phyloP scores from a whole-genome alignment of 1,140 invertebrate genomes.

The Drosophila pseudoananassae region DNA sequence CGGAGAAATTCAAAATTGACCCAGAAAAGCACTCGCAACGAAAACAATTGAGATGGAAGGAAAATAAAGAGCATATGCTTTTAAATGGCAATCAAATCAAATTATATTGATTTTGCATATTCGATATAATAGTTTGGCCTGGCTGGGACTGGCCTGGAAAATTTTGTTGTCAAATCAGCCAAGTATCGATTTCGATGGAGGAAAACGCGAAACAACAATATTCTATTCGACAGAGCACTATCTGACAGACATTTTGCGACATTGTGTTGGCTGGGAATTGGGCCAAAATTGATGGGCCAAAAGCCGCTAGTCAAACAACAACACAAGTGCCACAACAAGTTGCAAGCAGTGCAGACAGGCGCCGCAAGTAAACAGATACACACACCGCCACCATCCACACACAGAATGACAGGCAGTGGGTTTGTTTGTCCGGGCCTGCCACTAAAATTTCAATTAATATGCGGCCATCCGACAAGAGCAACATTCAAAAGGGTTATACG shows the following conservation, averaged over 20 bases:
- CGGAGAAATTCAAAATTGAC: background rate
- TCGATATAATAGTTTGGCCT: too few species aligned
- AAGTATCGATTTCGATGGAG: conserved; percentile 21
- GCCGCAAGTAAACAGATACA: conserved; percentile 1
- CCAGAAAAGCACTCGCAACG: background rate
- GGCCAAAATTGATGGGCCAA: conserved; percentile 3
- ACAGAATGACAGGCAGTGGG: background rate
- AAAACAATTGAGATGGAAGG: background rate
- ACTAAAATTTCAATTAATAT: conserved; percentile 68
- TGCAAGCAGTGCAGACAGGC: conserved; percentile 8
- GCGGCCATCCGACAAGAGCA: conserved; percentile 13
- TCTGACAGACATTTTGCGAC: conserved; percentile 6
- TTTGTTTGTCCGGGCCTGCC: conserved; percentile 34
- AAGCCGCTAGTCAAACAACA: conserved; percentile 26
- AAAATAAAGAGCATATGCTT: background rate
- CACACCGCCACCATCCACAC: background rate
- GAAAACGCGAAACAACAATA: conserved; percentile 12
- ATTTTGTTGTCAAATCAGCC: background rate
- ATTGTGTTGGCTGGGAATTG: background rate
- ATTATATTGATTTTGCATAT: background rate
- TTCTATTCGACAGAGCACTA: too few species aligned
- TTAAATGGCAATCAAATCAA: background rate
- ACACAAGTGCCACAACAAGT: conserved; percentile 22
- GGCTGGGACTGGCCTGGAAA: background rate
- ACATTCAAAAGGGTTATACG: background rate